A percentile compares a stretch with the other conserved stretches of the same genome.
Conservation (phyloP, 2,888 invertebrate genomes). For the Tetheella fluctuosa region DNA sequence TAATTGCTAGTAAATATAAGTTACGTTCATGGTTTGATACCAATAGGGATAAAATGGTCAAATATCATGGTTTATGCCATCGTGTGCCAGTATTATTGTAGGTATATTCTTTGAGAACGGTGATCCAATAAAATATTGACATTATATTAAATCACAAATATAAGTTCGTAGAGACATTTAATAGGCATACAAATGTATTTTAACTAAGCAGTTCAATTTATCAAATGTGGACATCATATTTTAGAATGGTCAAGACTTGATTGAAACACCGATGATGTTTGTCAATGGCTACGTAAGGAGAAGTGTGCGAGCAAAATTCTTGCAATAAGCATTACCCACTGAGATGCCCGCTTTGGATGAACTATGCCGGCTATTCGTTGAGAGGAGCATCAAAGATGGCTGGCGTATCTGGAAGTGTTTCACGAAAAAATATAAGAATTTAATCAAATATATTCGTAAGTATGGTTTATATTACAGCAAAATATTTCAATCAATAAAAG, state of each 20-base stretch:
- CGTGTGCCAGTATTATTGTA: neutral
- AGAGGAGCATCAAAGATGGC: constrained; percentile 3
- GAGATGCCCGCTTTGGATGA: constrained; percentile 13
- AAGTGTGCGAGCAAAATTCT: constrained; percentile 13
- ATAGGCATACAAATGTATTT: neutral
- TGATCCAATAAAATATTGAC: neutral
- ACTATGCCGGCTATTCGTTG: constrained; percentile 14
- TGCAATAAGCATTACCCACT: constrained; percentile 11
- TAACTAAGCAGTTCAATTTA: constrained; percentile 16
- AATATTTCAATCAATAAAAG: no score
- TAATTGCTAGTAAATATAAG: no score
- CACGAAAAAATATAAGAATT: no score
- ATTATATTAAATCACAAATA: no score
- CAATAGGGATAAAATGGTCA: neutral
- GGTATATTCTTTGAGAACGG: neutral
- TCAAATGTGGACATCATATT: constrained; percentile 14
- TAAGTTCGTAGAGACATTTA: neutral
- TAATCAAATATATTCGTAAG: no score
- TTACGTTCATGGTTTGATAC: no score
- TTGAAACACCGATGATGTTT: constrained; percentile 9
- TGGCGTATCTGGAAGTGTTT: neutral
- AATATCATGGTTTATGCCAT: neutral
- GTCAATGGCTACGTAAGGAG: constrained; percentile 16
- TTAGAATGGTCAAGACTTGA: neutral
- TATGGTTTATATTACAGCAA: no score